Evolutionary conservation across 2,797 vertebrate species (phyloP).

Genomic region (Pangasius larnaudii): DNA sequence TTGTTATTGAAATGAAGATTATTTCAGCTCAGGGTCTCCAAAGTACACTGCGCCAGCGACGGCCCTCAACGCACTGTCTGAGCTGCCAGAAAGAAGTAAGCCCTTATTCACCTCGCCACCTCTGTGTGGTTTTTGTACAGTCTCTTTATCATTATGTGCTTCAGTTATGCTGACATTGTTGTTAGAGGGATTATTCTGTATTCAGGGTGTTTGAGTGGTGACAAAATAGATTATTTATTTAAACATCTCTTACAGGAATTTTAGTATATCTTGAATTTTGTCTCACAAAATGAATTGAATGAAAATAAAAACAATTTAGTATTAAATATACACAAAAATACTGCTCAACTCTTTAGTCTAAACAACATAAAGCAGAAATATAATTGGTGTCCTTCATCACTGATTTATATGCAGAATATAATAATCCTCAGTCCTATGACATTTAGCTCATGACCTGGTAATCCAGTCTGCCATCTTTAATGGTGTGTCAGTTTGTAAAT

Average conservation of each 20-base stretch:
- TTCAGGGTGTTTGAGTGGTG: neutral
- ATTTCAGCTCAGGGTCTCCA: slow-evolving; percentile 68
- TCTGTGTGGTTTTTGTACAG: neutral
- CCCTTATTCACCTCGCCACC: neutral
- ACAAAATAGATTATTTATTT: neutral
- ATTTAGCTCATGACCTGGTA: neutral
- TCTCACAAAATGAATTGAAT: neutral
- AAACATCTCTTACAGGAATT: neutral
- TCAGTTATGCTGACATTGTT: neutral
- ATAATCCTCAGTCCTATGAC: neutral
- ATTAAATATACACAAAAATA: neutral
- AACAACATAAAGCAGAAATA: neutral
- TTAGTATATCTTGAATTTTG: neutral
- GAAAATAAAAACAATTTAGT: neutral
- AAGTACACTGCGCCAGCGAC: slow-evolving; percentile 57
- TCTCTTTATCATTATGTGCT: neutral
- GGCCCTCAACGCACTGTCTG: slow-evolving; percentile 64
- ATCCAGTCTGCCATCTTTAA: neutral
- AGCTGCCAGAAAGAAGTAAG: slow-evolving; percentile 67
- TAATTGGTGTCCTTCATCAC: neutral
- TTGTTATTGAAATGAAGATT: slow-evolving; percentile 9
- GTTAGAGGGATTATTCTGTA: neutral
- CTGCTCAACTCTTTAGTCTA: neutral
- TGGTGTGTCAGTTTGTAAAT: neutral
- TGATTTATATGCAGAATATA: neutral